Conservation (phyloP, 2,113 vertebrate genomes). For the Turnix velox region DNA sequence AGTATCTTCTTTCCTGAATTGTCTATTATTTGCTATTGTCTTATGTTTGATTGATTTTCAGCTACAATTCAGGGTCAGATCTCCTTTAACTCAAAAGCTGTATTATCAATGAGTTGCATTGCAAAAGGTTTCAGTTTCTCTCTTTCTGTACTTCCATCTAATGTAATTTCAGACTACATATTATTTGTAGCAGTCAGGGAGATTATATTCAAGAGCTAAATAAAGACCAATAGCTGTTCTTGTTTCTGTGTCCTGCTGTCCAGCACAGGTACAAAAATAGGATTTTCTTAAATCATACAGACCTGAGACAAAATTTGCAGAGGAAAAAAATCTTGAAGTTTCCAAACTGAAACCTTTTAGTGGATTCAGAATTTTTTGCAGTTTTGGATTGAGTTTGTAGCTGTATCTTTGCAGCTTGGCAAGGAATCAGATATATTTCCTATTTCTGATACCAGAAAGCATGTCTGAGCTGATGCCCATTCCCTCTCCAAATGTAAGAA, state of each 20-base stretch:
- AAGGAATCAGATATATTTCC: fast-evolving
- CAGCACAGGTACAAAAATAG: background rate
- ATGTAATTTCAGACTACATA: background rate
- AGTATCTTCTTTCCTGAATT: background rate
- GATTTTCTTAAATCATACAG: background rate
- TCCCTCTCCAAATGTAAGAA: background rate
- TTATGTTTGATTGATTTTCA: background rate
- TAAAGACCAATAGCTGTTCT: background rate
- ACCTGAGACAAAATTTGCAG: background rate
- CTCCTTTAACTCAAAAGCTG: background rate
- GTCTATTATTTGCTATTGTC: background rate
- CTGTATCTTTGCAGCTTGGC: background rate
- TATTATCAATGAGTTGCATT: background rate
- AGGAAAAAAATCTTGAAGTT: background rate
- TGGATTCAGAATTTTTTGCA: background rate
- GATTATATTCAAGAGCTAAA: background rate
- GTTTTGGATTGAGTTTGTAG: background rate
- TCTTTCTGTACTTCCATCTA: background rate
- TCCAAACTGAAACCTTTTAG: background rate
- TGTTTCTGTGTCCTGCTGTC: background rate
- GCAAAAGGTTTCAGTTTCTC: background rate
- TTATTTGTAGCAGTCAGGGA: background rate
- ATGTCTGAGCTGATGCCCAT: background rate
- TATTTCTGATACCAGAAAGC: background rate
- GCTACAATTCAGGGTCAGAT: background rate